These are phyloP conservation scores for Micrasema longulum DNA, from an alignment of 1,140 invertebrate genomes.

Conservation along the genomic window DNA sequence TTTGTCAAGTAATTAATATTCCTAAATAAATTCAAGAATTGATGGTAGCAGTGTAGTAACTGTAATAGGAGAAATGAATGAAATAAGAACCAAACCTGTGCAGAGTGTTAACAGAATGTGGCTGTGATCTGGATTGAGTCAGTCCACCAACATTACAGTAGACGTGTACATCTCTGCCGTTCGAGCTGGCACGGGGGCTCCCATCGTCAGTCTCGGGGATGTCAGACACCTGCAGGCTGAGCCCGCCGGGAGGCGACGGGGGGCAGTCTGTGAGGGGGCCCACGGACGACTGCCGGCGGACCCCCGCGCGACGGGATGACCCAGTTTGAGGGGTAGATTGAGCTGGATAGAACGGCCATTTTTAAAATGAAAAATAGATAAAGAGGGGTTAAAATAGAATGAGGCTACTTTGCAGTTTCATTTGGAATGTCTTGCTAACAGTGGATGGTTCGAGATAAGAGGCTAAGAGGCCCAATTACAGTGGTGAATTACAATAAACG, in stretches of 20 bases:
- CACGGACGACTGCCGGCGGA: conserved; percentile 71
- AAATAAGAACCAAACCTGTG: conserved; percentile 56
- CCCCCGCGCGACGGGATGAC: conserved; percentile 66
- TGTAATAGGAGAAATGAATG: too few species aligned
- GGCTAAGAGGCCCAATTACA: too few species aligned
- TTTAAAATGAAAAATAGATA: background rate
- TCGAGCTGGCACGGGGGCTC: conserved; percentile 61
- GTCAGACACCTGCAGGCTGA: conserved; percentile 58
- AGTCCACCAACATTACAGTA: conserved; percentile 52
- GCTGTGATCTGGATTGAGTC: conserved; percentile 62
- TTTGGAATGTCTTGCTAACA: too few species aligned
- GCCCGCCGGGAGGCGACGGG: conserved; percentile 52
- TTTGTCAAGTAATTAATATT: too few species aligned
- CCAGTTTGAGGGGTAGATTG: conserved; percentile 70
- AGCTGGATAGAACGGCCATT: conserved; percentile 55
- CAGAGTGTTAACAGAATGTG: conserved; percentile 65
- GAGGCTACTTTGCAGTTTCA: background rate
- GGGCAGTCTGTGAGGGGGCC: conserved; percentile 68
- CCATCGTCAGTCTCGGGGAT: conserved; percentile 52
- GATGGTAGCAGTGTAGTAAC: too few species aligned
- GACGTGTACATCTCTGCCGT: conserved; percentile 63
- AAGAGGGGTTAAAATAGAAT: background rate
- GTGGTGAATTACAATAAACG: too few species aligned
- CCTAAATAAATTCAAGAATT: too few species aligned
- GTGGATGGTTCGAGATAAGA: too few species aligned